Base-by-base conservation (phyloP, 2,797 vertebrate genomes). In the Pelochelys cantorii region DNA sequence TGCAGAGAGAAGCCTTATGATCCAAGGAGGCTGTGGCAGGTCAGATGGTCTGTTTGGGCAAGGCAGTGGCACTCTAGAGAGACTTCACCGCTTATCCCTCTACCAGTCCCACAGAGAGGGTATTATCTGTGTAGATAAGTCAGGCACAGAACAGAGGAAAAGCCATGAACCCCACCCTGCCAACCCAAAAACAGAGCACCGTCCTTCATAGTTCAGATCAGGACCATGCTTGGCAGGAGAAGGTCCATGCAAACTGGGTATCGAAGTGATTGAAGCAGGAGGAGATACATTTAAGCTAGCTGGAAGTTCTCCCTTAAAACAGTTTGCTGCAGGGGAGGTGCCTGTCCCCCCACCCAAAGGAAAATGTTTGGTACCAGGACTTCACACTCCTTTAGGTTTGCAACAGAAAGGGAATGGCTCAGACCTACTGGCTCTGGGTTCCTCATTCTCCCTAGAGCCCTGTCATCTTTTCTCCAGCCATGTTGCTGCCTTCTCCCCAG, bases 301-400 rank as follows among this genome's bases (percentile, higher is more conserved):
- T 8, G 12, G 31, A 29, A 31, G 57, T 71, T 7, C 5, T 1
- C 48, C 34, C 2, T 54, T 68, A 68, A 68, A 68, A 68, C 65
- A 68, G 65, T 10, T 0, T 20, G 59, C 34, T 65, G 54, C 1
- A 29, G 18, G 53, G 34, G 37, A 86, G 54, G 85, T 25, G 60
- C 78, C 42, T 48, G 0, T 1, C 56, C 74, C 31, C 48, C 37
- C 56, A 65, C 42, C 42, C 42, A 11, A n/a, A 34, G 10, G 14
- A 60, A 34, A 31, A 17, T 0, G 1, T 0, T 5, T 52, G 17
- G 75, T 82, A 13, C 81, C 42, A 1, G 48, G 77, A 14, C 34
- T n/a, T 7, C 5, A 4, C n/a, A n/a, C 71, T 7, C 27, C 54
- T 54, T 80, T 2, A 83, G 27, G 42, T 9, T 3, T 75, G 31